These are phyloP conservation scores for Agrilus mali DNA, from an alignment of 2,888 invertebrate genomes.

Conservation along the genomic window DNA sequence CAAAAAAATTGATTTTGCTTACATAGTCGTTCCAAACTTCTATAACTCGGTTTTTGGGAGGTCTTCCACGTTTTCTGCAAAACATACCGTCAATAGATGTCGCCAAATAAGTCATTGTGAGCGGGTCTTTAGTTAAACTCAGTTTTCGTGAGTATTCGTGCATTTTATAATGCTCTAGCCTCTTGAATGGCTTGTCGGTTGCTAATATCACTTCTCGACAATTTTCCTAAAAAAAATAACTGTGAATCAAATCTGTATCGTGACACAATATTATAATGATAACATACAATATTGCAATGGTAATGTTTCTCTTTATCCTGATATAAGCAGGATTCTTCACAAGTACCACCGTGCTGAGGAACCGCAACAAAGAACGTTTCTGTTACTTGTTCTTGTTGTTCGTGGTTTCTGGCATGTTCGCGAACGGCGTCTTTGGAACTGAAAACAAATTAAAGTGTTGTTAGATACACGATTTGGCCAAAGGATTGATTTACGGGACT, in stretches of 20 bases:
- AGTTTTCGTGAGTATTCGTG: slow-evolving; percentile 42
- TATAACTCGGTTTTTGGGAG: slow-evolving; percentile 91
- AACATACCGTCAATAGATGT: slow-evolving; percentile 85
- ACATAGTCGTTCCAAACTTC: slow-evolving; percentile 82
- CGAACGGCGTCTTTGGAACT: slow-evolving; percentile 58
- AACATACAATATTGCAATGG: slow-evolving; percentile 76
- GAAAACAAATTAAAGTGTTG: slow-evolving; percentile 10
- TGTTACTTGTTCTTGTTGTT: slow-evolving; percentile 76
- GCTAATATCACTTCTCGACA: slow-evolving; percentile 67
- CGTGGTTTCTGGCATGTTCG: slow-evolving; percentile 80
- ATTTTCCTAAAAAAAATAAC: slow-evolving; percentile 47
- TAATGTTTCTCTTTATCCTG: slow-evolving; percentile 71
- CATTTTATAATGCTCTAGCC: slow-evolving; percentile 77
- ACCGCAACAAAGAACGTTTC: slow-evolving; percentile 59
- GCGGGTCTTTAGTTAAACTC: slow-evolving; percentile 33
- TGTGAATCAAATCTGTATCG: neutral
- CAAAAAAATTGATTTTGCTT: slow-evolving; percentile 30
- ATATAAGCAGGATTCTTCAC: slow-evolving; percentile 58
- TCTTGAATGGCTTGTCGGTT: slow-evolving; percentile 64
- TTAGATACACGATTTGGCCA: neutral
- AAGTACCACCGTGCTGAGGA: slow-evolving; percentile 48
- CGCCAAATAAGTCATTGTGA: slow-evolving; percentile 43
- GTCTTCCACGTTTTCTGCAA: slow-evolving; percentile 82
- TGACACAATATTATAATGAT: too few relatives aligned
- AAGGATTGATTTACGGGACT: slow-evolving; percentile 12